Base-by-base conservation (phyloP, 2,888 invertebrate species). In the Ophion obscuratus region DNA sequence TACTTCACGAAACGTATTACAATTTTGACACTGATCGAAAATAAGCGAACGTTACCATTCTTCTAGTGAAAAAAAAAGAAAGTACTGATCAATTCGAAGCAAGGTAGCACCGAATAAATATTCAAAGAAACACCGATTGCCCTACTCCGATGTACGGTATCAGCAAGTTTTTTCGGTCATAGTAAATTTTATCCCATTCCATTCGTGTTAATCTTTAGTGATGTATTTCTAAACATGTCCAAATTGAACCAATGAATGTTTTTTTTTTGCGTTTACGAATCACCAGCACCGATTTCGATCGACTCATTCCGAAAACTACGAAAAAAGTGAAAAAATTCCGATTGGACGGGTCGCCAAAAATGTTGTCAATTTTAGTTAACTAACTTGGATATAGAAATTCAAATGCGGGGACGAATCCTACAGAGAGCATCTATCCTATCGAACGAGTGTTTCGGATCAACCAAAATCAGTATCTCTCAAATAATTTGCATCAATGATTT, bases 51-150 rank as follows among this genome's bases (percentile, higher is more conserved):
- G 24, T n/a, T 68, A 10, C 4, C 24, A 24, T 44, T 57, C 31
- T 59, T 59, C 17, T 27, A 36, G 57, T 36, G 11, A n/a, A 61
- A 73, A 73, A 61, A 62, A 47, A 75, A 24, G 17, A 47, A 59
- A 0, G n/a, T 40, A 31, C 10, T 14, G 24, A 20, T 61, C 73
- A 14, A 74, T 74, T 61, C 24, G 53, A 75, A 74, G 7, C 5
- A 53, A 74, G 14, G n/a, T 71, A 27, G 61, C 61, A 61, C 40
- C 40, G 14, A 40, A 57, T 62, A 61, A 62, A 24, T 62, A 44
- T 62, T 74, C 31, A 71, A 40, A 36, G 10, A 17, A 24, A 57
- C n/a, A 17, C 14, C 36, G 20, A 73, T 73, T 36, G n/a, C 57
- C 5, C 40, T 20, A 67, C n/a, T 20, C 53, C 20, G 66, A 2